Evolutionary conservation across 2,888 invertebrate species (phyloP).

Genomic region (Cephus runcator): DNA sequence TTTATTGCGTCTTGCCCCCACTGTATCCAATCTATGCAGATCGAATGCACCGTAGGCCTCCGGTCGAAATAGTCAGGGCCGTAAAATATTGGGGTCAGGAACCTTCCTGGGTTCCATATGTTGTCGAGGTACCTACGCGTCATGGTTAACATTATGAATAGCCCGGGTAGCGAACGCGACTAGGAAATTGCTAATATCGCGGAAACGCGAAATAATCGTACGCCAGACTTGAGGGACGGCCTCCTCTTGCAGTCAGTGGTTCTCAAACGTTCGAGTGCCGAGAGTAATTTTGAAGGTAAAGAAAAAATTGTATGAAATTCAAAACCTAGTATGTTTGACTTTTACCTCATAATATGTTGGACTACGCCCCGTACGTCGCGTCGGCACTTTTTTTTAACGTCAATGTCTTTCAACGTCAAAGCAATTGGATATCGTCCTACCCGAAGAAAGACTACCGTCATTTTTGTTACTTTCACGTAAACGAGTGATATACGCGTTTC

Average conservation of each 20-base stretch:
- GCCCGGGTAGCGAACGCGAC: conserved; percentile 23
- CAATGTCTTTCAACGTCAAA: neutral
- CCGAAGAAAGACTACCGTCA: neutral
- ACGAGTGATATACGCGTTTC: neutral
- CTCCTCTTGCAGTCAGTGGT: neutral
- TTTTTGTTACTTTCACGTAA: neutral
- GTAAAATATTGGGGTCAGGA: neutral
- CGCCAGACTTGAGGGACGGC: neutral
- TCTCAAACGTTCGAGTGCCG: neutral
- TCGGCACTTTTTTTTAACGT: neutral
- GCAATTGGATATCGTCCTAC: neutral
- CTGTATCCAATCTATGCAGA: no score
- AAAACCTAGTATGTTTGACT: neutral
- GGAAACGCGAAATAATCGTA: conserved; percentile 24
- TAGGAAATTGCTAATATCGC: conserved; percentile 27
- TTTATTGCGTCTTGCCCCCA: no score
- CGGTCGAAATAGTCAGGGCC: neutral
- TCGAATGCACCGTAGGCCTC: no score
- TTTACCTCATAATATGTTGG: neutral
- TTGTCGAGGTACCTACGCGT: neutral
- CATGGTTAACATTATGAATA: neutral
- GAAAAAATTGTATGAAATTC: neutral
- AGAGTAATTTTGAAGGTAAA: neutral
- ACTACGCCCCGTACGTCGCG: neutral
- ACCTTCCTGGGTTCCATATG: neutral